A percentile compares a stretch with the other conserved stretches of the same genome.
phyloP scores from a whole-genome alignment of 2,113 vertebrate genomes.

The Scomber colias region DNA sequence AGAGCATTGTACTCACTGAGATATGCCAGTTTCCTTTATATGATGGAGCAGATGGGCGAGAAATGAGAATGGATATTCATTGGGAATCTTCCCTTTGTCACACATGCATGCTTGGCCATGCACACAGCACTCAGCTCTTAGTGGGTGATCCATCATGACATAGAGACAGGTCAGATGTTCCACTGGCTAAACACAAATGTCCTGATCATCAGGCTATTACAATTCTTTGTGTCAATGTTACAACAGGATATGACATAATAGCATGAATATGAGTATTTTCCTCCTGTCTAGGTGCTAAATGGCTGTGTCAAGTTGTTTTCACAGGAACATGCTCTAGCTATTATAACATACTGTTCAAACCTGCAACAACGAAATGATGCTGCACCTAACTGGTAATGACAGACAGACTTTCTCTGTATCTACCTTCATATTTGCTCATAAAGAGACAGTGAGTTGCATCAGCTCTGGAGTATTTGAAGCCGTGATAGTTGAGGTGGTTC shows the following conservation, averaged over 20 bases:
- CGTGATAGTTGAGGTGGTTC: conserved; percentile 35
- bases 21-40: conserved; percentile 73
- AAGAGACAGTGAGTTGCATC: conserved; percentile 10
- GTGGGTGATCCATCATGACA: conserved; percentile 82
- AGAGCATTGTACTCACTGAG: conserved; percentile 63
- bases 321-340: conserved; percentile 5
- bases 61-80: conserved; percentile 82
- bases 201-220: conserved; percentile 62
- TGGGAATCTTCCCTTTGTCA: conserved; percentile 77
- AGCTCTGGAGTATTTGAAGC: conserved; percentile 26
- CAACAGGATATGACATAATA: conserved; percentile 43
- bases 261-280: conserved; percentile 36
- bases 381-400: conserved; percentile 1
- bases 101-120: conserved; percentile 71
- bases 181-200: conserved; percentile 72
- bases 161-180: conserved; percentile 78
- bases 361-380: background rate
- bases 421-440: background rate
- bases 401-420: background rate
- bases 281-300: conserved; percentile 36
- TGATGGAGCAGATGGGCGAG: conserved; percentile 78
- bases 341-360: conserved; percentile 6
- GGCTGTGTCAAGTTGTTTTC: conserved; percentile 35
- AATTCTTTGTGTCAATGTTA: conserved; percentile 45
- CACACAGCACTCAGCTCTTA: conserved; percentile 61